These are phyloP conservation scores for Caloenas nicobarica DNA, from an alignment of 2,113 vertebrate genomes.

Conservation along the genomic window DNA sequence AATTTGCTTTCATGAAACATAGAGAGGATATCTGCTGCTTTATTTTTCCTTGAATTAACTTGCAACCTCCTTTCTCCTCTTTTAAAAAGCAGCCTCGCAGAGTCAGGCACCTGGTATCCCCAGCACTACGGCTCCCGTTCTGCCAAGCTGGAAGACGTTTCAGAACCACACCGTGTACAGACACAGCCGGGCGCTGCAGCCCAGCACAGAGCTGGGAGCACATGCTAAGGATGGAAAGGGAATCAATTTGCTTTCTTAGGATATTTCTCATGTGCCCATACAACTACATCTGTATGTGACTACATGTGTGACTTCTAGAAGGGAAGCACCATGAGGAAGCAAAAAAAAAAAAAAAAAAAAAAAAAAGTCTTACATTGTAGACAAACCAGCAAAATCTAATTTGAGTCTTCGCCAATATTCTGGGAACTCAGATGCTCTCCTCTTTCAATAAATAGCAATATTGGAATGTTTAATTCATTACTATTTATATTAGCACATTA, in stretches of 20 bases:
- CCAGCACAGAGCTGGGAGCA: not conserved
- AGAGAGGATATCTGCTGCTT: not conserved
- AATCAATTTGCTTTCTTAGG: not conserved
- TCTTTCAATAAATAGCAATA: not conserved
- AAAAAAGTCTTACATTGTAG: not conserved
- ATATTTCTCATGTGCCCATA: not conserved
- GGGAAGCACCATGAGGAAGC: not conserved
- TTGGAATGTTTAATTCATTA: not conserved
- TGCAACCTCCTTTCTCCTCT: not conserved
- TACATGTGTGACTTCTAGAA: fast-evolving
- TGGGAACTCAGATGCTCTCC: not conserved
- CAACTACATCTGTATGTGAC: no score
- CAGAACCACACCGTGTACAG: no score
- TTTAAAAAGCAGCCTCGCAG: not conserved
- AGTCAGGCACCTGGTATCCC: not conserved
- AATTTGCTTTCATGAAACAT: not conserved
- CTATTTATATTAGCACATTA: not conserved
- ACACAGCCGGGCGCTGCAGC: no score
- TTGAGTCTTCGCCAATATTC: not conserved
- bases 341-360: not conserved
- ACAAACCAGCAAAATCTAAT: not conserved
- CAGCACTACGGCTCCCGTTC: not conserved
- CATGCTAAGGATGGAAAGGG: not conserved
- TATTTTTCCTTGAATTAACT: not conserved
- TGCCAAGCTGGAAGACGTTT: not conserved